Evolutionary conservation across 1,140 invertebrate species (phyloP).

Genomic region (Stenopsyche tienmushanensis): DNA sequence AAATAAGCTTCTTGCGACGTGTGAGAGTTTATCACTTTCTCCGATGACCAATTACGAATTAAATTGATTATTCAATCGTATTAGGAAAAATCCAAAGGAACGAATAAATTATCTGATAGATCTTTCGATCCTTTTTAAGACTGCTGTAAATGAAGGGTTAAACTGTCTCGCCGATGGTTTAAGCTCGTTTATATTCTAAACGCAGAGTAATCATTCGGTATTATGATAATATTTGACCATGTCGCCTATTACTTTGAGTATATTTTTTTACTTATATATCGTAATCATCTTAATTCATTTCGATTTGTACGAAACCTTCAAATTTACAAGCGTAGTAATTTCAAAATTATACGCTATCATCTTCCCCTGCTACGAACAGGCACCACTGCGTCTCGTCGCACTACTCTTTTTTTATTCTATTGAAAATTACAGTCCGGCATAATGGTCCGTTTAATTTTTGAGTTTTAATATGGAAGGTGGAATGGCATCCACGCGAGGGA

Average conservation of each 20-base stretch:
- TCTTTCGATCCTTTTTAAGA: too few species aligned
- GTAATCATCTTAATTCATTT: conserved; percentile 24
- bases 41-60: too few species aligned
- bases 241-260: conserved; percentile 28
- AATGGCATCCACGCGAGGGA: conserved; percentile 38
- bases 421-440: conserved; percentile 37
- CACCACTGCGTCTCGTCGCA: conserved; percentile 14
- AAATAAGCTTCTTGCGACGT: too few species aligned
- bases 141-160: too few species aligned
- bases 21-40: too few species aligned
- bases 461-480: conserved; percentile 9
- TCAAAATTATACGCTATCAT: conserved; percentile 30
- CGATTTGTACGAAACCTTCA: conserved; percentile 30
- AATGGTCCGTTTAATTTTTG: conserved; percentile 39
- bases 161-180: background rate
- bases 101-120: too few species aligned
- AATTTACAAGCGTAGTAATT: conserved; percentile 32
- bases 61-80: too few species aligned
- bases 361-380: conserved; percentile 2
- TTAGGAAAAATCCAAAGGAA: too few species aligned
- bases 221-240: conserved; percentile 36
- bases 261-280: conserved; percentile 9
- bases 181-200: conserved; percentile 27
- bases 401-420: conserved; percentile 28
- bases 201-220: conserved; percentile 27